Base-by-base conservation (phyloP, 53 echinoderm and acorn worm genomes). In the Stichopus horrens region DNA sequence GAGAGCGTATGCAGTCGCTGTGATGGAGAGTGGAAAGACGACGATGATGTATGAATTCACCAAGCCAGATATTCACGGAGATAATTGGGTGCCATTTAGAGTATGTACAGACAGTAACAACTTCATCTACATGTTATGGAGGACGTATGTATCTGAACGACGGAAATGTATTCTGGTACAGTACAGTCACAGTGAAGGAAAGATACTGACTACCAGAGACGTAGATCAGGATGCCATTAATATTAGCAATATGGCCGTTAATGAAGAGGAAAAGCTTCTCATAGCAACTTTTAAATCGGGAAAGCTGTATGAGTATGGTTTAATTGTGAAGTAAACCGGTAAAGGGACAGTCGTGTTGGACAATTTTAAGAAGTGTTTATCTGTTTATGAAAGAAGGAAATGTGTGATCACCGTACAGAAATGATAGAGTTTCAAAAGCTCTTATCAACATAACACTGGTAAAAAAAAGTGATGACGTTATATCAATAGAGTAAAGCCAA, bases 51-150 rank as follows among this genome's bases (percentile, higher is more conserved):
- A 67, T n/a, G 68, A 67, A n/a, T 67, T 67, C 68, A 11, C 13
- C n/a, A 67, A n/a, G 68, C 68, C 68, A 11, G n/a, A n/a, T 67
- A n/a, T n/a, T 67, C 13, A n/a, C 3, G 68, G 68, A n/a, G 68
- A 67, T 14, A 0, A 67, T n/a, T 14, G n/a, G n/a, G 68, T 14
- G 11, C 13, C 68, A 0, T n/a, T 67, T n/a, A 11, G 68, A 14
- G 68, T 67, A n/a, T 67, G 68, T n/a, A 67, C n/a, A 67, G 68
- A 67, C 68, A 67, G 68, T 1, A 67, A n/a, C 68, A 67, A 67
- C n/a, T n/a, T 14, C 68, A 67, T 67, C 68, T 67, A 67, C 68
- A 67, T 67, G 68, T 67, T 67, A n/a, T 67, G 68, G 68, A 11
- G 68, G 68, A 37, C 37, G 37, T 37, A 37, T 37, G 0, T 37